Base-by-base conservation (phyloP, 2,797 vertebrate species). In the Graptemys geographica region DNA sequence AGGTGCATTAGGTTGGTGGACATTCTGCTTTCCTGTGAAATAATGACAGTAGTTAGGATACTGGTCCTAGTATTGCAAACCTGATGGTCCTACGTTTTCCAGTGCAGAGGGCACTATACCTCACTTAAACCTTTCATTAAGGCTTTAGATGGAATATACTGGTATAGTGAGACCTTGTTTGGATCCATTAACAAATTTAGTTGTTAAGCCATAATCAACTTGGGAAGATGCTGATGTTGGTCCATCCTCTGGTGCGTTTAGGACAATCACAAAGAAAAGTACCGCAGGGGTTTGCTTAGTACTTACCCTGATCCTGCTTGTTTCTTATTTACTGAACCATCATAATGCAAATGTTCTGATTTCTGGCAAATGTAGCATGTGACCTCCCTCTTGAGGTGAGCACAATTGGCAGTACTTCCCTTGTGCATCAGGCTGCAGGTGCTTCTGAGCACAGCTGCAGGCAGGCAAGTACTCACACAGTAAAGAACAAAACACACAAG, bases 21-120 rank as follows among this genome's bases (percentile, higher is more conserved):
- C 44, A 12, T 25, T 4, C 44, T 62, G 28, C 44, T 65, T 27
- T 65, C 44, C 31, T 83, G 31, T 49, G 57, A 65, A 25, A n/a
- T 51, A 13, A 65, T 27, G 12, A 16, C 12, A 12, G 11, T 16
- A 49, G 28, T 4, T 33, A 23, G 12, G 19, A 4, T 3, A 27
- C 33, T 5, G 3, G 19, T 4, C 5, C 11, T 3, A 44, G 44
- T 15, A 37, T 3, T 1, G 80, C 33, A 19, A 41, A n/a, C 1
- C 12, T 1, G 5, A 13, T 12, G 25, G 5, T 0, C 19, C 11
- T 2, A 3, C 0, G 5, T 10, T n/a, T 15, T 11, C 19, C 79
- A 12, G 41, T 21, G 0, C 9, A 0, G 37, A 7, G 11, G 52
- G 41, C 5, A 11, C 19, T 44, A 2, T 1, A 19, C 28, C 0